Percentiles rank a stretch among this genome's conserved stretches.
These are phyloP conservation scores for Thermophis baileyi DNA, from an alignment of 2,113 vertebrate genomes.

Conservation along the genomic window DNA sequence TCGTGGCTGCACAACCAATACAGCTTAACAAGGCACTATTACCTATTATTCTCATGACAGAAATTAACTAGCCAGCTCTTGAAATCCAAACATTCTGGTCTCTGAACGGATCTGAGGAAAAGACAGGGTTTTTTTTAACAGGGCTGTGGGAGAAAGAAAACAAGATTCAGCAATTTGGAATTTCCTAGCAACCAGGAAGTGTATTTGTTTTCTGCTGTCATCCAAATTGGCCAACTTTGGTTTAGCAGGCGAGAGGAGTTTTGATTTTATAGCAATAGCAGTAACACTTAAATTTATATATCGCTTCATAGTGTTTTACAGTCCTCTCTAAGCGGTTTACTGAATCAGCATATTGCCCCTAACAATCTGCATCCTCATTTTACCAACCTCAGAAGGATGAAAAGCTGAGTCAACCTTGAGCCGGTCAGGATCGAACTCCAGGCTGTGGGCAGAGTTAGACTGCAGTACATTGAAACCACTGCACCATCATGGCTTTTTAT, in stretches of 20 bases:
- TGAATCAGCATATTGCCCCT: no score
- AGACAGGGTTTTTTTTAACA: neutral
- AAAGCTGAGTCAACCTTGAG: no score
- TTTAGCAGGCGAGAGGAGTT: neutral
- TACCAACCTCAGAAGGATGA: no score
- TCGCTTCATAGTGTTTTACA: no score
- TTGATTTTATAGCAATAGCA: neutral
- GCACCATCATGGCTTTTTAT: no score
- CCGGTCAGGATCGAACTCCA: no score
- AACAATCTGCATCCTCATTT: no score
- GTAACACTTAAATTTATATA: no score
- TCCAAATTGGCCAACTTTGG: neutral
- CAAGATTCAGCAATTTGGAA: neutral
- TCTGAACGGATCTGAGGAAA: neutral
- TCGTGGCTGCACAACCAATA: neutral
- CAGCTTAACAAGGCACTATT: neutral
- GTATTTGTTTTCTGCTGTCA: neutral
- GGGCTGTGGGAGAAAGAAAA: neutral
- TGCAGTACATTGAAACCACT: no score
- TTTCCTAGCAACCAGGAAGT: neutral
- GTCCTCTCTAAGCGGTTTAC: no score
- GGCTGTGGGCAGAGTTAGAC: no score
- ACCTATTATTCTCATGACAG: neutral
- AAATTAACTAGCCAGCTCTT: neutral
- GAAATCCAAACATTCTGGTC: neutral